These are phyloP conservation scores for Champsocephalus gunnari DNA, from an alignment of 2,797 vertebrate species.

Conservation along the genomic window DNA sequence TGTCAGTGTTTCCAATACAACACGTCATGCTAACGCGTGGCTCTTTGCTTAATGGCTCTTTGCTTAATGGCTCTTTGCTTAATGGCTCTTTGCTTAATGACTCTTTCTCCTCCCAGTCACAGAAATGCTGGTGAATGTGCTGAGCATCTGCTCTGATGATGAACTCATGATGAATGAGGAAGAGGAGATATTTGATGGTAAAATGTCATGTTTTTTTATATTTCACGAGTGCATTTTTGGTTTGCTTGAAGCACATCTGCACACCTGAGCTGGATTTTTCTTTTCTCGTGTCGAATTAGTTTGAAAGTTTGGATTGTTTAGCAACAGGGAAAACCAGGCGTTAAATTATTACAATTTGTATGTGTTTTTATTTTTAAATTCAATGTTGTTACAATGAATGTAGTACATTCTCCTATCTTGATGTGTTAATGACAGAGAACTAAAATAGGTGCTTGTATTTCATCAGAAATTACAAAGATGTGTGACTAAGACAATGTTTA, in stretches of 20 bases:
- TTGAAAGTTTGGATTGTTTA: not conserved
- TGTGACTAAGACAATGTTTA: not conserved
- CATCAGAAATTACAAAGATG: not conserved
- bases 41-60: not conserved
- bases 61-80: not conserved
- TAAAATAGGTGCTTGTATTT: not conserved
- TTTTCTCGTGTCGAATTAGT: constrained; percentile 2
- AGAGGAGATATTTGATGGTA: constrained; percentile 96
- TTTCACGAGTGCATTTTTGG: constrained; percentile 13
- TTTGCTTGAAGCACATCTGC: constrained; percentile 14
- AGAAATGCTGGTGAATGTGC: constrained; percentile 98
- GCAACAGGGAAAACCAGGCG: not conserved
- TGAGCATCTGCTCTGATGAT: constrained; percentile 99
- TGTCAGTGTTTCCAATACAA: constrained; percentile 1
- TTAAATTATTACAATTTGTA: not conserved
- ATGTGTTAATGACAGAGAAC: not conserved
- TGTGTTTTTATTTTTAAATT: not conserved
- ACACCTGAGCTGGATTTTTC: constrained; percentile 11
- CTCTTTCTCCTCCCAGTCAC: constrained; percentile 86
- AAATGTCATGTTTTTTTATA: constrained; percentile 61
- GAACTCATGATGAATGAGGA: constrained; percentile 97
- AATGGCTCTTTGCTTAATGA: not conserved
- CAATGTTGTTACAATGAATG: not conserved
- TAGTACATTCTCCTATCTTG: not conserved
- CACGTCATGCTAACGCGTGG: not conserved